Conservation (phyloP, 2,113 vertebrate species). For the Scytalopus superciliaris region DNA sequence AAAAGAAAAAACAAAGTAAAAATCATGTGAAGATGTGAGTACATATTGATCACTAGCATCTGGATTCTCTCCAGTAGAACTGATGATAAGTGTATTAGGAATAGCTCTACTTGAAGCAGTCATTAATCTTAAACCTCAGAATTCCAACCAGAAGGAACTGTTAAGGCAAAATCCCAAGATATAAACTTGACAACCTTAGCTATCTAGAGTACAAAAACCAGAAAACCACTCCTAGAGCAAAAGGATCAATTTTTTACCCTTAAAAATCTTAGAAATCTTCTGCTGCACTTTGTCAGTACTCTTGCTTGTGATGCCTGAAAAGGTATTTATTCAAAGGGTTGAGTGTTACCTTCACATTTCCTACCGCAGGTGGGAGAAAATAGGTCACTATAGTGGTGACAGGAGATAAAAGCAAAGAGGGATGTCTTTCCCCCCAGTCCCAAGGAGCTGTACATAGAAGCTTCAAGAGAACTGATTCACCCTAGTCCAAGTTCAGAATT, state of each 20-base stretch:
- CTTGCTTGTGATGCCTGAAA: neutral
- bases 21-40: neutral
- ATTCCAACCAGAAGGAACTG: neutral
- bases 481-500: neutral
- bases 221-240: neutral
- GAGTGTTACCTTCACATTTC: neutral
- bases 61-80: neutral
- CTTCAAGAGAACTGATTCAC: neutral
- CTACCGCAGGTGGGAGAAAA: neutral
- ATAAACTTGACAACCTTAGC: neutral
- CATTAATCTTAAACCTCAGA: neutral
- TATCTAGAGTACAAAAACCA: rapidly evolving
- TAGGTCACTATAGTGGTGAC: neutral
- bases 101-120: neutral
- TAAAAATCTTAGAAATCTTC: neutral
- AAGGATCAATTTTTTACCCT: rapidly evolving
- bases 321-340: neutral
- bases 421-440: neutral
- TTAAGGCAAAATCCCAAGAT: neutral
- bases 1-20: neutral
- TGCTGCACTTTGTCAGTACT: neutral
- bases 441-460: neutral
- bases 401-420: neutral
- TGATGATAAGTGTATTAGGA: neutral
- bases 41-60: rapidly evolving